These are phyloP conservation scores for Galeruca laticollis DNA, from an alignment of 2,888 invertebrate species.

Conservation along the genomic window DNA sequence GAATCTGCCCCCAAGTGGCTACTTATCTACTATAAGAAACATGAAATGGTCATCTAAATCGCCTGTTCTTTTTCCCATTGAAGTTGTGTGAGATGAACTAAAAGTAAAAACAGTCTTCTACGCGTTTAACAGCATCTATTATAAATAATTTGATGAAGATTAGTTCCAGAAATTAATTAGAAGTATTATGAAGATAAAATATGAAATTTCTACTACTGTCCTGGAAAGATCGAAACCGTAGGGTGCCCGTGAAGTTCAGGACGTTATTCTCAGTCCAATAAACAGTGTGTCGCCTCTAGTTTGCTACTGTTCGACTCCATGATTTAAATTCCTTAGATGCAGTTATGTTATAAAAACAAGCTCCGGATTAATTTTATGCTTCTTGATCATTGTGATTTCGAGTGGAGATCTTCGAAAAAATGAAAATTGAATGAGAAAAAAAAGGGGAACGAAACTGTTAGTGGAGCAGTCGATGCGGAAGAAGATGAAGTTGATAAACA, in stretches of 20 bases:
- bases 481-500: neutral
- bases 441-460: neutral
- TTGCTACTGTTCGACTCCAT: conserved; percentile 63
- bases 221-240: conserved; percentile 52
- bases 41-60: too few relatives aligned
- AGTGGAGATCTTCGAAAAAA: conserved; percentile 41
- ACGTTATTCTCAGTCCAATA: conserved; percentile 60
- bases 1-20: too few relatives aligned
- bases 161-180: too few relatives aligned
- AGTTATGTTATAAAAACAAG: conserved; percentile 58
- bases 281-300: conserved; percentile 62
- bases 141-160: too few relatives aligned
- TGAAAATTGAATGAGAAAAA: conserved; percentile 6
- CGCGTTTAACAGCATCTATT: too few relatives aligned
- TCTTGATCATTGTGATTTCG: conserved; percentile 48
- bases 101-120: too few relatives aligned
- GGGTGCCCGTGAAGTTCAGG: conserved; percentile 54
- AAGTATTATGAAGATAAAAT: too few relatives aligned
- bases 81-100: too few relatives aligned
- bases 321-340: conserved; percentile 64
- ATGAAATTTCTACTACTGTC: conserved; percentile 41
- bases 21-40: too few relatives aligned
- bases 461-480: conserved; percentile 1
- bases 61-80: too few relatives aligned
- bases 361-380: conserved; percentile 49